A percentile compares a stretch with the other conserved stretches of the same genome.
Conservation (phyloP, 37 sponge, comb jelly and placozoan genomes). For the Cliona cf. orientalis region DNA sequence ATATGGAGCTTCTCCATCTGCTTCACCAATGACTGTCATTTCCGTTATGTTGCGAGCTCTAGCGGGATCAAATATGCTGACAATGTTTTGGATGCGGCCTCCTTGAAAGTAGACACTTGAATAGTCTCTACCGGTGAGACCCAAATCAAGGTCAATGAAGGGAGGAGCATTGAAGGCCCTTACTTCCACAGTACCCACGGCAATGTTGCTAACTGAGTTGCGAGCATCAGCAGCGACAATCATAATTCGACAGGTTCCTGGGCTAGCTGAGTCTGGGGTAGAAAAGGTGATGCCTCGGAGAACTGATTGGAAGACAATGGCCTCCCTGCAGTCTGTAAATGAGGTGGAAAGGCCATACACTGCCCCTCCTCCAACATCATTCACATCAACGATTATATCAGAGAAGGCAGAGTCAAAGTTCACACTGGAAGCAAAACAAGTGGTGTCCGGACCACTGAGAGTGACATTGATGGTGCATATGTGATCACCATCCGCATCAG, state of each 20-base stretch:
- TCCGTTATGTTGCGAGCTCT: constrained; percentile 45
- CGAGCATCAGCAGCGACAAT: constrained; percentile 46
- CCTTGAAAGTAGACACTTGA: constrained; percentile 62
- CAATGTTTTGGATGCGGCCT: constrained; percentile 63
- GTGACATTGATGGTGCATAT: constrained; percentile 31
- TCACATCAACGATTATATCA: constrained; percentile 36
- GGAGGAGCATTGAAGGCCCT: constrained; percentile 60
- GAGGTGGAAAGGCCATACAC: constrained; percentile 23
- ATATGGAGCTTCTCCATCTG: constrained; percentile 68
- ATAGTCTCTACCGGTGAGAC: constrained; percentile 57
- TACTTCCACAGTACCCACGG: constrained; percentile 23
- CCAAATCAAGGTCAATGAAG: constrained; percentile 71
- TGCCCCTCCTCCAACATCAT: not conserved
- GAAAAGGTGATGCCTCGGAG: constrained; percentile 41
- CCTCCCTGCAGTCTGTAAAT: constrained; percentile 31
- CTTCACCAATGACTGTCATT: constrained; percentile 64
- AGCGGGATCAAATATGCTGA: constrained; percentile 67
- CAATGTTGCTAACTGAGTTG: constrained; percentile 25
- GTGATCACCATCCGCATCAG: constrained; percentile 39
- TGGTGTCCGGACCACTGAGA: constrained; percentile 10
- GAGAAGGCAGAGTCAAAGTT: constrained; percentile 26
- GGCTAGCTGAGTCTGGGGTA: constrained; percentile 4
- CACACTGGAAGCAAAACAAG: constrained; percentile 22
- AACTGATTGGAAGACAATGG: constrained; percentile 27
- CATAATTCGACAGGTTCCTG: constrained; percentile 52